A percentile compares a stretch with the other conserved stretches of the same genome.
phyloP scores from a whole-genome alignment of 2,113 vertebrate genomes.

The Progne subis region DNA sequence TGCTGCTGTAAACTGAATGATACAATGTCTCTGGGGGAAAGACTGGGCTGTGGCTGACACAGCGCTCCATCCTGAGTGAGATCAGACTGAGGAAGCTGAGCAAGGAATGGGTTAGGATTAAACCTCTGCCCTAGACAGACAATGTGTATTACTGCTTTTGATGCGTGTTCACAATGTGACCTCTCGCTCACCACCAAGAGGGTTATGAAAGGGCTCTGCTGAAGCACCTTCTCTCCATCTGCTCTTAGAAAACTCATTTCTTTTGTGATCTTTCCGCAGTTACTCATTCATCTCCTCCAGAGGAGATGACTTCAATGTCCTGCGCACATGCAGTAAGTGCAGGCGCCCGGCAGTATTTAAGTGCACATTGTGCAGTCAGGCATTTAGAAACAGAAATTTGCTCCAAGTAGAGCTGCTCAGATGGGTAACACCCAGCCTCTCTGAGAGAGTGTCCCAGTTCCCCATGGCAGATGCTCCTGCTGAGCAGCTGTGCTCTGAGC shows the following conservation, averaged over 20 bases:
- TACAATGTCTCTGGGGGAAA: not conserved
- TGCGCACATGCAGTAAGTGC: not conserved
- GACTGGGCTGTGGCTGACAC: not conserved
- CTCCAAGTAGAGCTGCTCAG: fast-evolving
- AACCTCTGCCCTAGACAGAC: not conserved
- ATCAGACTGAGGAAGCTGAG: not conserved
- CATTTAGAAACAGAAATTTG: not conserved
- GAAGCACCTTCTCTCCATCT: not conserved
- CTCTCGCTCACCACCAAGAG: not conserved
- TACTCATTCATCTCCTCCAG: not conserved
- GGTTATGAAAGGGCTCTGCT: not conserved
- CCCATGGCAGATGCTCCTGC: fast-evolving
- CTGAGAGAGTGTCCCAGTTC: not conserved
- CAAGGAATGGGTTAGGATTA: not conserved
- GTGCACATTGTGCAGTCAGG: fast-evolving
- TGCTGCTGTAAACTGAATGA: not conserved
- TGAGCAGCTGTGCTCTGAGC: not conserved
- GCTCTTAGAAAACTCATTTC: not conserved
- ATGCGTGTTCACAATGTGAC: not conserved
- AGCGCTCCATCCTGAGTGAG: not conserved
- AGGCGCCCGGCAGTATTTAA: not conserved
- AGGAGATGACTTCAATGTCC: not conserved
- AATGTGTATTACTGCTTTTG: not conserved
- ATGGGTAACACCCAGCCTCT: not conserved
- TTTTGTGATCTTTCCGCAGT: not conserved